A percentile compares a stretch with the other conserved stretches of the same genome.
Conservation (phyloP, 2,113 vertebrate genomes). For the Pungitius pungitius region DNA sequence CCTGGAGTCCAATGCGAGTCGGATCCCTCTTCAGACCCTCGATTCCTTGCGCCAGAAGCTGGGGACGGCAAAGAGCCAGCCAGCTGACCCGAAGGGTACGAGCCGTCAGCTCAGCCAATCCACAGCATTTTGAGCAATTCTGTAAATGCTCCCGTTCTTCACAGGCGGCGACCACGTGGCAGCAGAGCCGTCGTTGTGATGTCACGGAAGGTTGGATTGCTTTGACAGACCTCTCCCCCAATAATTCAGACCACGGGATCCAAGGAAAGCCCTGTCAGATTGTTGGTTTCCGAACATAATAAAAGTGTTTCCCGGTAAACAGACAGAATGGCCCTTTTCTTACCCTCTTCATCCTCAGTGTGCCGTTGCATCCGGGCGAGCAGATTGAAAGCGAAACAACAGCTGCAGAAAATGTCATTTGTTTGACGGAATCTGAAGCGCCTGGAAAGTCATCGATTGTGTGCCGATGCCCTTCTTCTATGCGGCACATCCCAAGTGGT, state of each 20-base stretch:
- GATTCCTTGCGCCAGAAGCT: conserved; percentile 79
- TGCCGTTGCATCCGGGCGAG: neutral
- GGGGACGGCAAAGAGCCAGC: neutral
- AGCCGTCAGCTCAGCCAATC: neutral
- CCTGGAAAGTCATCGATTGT: neutral
- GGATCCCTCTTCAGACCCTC: conserved; percentile 81
- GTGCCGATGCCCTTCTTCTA: no score
- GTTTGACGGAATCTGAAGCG: conserved; percentile 8
- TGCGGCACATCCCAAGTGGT: no score
- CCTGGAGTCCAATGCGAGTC: conserved; percentile 82
- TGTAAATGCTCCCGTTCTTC: neutral
- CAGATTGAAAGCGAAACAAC: neutral
- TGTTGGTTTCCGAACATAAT: neutral
- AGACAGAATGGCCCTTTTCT: neutral
- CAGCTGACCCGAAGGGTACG: conserved; percentile 30
- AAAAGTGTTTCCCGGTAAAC: neutral
- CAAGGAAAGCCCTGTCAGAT: neutral
- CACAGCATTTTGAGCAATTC: no score
- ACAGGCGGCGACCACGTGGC: conserved; percentile 33
- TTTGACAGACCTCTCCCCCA: neutral
- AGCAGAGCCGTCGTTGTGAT: conserved; percentile 34
- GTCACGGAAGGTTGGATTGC: neutral
- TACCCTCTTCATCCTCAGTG: neutral
- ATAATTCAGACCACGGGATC: neutral
- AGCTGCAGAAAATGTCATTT: neutral